Percentiles rank a stretch among this genome's conserved stretches.
Conservation (phyloP, 2,888 invertebrate species). For the Meloe dianella region DNA sequence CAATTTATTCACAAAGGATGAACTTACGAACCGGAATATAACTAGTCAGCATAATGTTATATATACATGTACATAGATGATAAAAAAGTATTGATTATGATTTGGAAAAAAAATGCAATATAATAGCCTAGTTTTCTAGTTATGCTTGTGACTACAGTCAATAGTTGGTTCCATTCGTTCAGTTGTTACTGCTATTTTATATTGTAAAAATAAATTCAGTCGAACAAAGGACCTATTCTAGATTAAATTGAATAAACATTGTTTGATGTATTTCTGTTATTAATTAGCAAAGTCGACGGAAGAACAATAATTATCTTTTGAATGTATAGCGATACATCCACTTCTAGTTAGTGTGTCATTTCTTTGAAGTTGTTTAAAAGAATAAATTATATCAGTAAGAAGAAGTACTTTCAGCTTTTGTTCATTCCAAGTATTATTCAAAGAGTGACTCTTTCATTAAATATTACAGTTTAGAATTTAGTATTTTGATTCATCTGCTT, state of each 20-base stretch:
- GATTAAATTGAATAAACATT: no score
- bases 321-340: neutral
- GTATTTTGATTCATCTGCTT: neutral
- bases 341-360: neutral
- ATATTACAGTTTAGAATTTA: neutral
- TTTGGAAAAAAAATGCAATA: neutral
- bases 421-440: neutral
- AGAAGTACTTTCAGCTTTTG: neutral
- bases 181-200: neutral
- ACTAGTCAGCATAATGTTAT: constrained; percentile 8
- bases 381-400: neutral
- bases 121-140: neutral
- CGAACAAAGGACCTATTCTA: no score
- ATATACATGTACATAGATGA: neutral
- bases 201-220: neutral
- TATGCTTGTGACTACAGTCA: neutral
- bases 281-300: neutral
- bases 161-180: neutral
- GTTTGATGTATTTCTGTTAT: neutral
- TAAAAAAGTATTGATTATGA: neutral
- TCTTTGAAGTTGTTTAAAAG: neutral
- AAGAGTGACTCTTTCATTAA: neutral
- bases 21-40: constrained; percentile 41
- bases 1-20: constrained; percentile 47
- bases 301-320: neutral